A percentile compares a stretch with the other conserved stretches of the same genome.
phyloP scores from a whole-genome alignment of 2,888 invertebrate species.

The Idaea dimidiata region DNA sequence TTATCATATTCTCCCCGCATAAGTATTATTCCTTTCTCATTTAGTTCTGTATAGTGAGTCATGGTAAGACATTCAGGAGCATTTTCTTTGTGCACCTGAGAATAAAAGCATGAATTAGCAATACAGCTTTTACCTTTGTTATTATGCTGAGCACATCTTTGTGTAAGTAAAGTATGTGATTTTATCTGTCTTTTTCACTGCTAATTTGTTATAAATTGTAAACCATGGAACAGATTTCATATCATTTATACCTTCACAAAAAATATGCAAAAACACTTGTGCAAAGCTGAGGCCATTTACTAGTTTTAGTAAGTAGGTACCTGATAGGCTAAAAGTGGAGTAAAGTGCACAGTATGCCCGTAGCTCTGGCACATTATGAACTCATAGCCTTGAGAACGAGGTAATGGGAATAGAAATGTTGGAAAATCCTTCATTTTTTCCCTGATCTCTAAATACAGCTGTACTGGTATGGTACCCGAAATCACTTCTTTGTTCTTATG shows the following conservation, averaged over 20 bases:
- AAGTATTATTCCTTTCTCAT: slow-evolving; percentile 86
- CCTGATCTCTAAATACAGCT: slow-evolving; percentile 81
- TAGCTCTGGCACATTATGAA: slow-evolving; percentile 90
- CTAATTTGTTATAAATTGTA: not conserved
- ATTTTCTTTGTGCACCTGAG: slow-evolving; percentile 90
- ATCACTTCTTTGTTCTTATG: slow-evolving; percentile 89
- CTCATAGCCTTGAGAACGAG: slow-evolving; percentile 91
- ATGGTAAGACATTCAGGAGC: slow-evolving; percentile 93
- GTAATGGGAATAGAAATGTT: slow-evolving; percentile 89
- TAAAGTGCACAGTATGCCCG: slow-evolving; percentile 89
- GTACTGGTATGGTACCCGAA: slow-evolving; percentile 84
- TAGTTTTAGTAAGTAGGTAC: slow-evolving; percentile 50
- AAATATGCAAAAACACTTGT: no score
- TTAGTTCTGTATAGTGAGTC: slow-evolving; percentile 88
- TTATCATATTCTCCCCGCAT: slow-evolving; percentile 94
- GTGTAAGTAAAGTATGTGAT: no score
- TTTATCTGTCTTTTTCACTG: no score
- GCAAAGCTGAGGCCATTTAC: not conserved
- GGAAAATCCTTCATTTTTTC: slow-evolving; percentile 81
- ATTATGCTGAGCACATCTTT: not conserved
- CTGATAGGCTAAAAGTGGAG: slow-evolving; percentile 92
- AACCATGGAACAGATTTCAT: no score
- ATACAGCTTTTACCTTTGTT: not conserved
- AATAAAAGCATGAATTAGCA: not conserved
- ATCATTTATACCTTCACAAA: no score